Evolutionary conservation across 2,797 vertebrate genomes (phyloP).

Genomic region (Gadopsis marmoratus): DNA sequence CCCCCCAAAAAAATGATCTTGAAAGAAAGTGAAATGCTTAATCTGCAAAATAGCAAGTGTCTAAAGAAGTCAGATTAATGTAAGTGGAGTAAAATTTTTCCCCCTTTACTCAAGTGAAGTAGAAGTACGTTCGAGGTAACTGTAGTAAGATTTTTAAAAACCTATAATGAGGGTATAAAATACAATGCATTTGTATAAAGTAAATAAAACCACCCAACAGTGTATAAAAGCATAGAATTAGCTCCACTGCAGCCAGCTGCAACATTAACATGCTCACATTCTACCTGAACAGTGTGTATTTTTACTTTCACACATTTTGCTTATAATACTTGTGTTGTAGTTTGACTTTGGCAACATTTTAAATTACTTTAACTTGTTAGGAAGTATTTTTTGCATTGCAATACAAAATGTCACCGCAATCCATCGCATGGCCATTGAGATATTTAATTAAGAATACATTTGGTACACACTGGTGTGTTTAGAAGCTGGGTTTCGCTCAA

Average conservation of each 20-base stretch:
- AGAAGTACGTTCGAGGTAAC: too few species aligned
- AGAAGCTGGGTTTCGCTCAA: slow-evolving; percentile 14
- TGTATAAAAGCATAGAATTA: neutral
- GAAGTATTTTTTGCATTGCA: neutral
- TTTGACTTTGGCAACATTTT: neutral
- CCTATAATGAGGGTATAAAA: neutral
- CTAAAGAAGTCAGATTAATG: too few species aligned
- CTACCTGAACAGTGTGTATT: neutral
- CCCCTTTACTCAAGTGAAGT: too few species aligned
- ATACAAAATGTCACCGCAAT: neutral
- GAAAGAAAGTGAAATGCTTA: too few species aligned
- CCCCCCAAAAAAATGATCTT: too few species aligned
- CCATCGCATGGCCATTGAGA: too few species aligned
- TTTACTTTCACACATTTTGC: neutral
- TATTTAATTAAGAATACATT: neutral
- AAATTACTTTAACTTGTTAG: neutral
- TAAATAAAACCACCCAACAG: neutral
- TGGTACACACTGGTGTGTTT: neutral
- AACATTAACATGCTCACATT: neutral
- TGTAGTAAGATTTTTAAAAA: too few species aligned
- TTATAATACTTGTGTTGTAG: neutral
- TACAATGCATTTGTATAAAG: neutral
- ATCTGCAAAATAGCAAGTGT: too few species aligned
- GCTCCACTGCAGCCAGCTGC: neutral
- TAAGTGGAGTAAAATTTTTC: too few species aligned